phyloP scores from a whole-genome alignment of 1,140 invertebrate species.

The Aphis craccivora region DNA sequence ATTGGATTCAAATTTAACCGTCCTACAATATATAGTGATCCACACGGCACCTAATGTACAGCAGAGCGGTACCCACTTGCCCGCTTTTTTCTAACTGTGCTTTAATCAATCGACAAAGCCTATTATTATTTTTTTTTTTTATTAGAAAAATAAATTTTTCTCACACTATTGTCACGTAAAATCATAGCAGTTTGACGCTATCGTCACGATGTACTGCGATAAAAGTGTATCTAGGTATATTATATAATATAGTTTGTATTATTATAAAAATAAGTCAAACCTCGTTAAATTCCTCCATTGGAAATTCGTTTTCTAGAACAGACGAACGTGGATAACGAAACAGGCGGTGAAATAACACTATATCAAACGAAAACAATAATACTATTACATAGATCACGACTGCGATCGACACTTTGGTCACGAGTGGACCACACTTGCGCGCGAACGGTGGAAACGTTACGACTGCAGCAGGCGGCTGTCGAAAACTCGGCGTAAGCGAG shows the following conservation, averaged over 20 bases:
- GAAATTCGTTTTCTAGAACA: neutral
- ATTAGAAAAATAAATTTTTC: neutral
- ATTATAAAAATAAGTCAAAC: neutral
- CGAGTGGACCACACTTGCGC: neutral
- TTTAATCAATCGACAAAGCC: neutral
- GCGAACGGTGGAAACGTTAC: neutral
- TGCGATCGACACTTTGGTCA: neutral
- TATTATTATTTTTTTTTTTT: neutral
- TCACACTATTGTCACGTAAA: neutral
- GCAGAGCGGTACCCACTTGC: too few species aligned
- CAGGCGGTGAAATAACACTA: too few species aligned
- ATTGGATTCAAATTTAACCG: too few species aligned
- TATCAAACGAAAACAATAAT: too few species aligned
- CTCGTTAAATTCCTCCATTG: neutral
- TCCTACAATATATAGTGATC: too few species aligned
- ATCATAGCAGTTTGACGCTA: neutral
- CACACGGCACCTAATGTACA: too few species aligned
- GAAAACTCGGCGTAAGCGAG: neutral
- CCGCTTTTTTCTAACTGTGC: neutral
- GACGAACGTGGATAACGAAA: neutral
- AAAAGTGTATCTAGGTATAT: neutral
- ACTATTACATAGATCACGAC: neutral
- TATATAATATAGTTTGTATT: neutral
- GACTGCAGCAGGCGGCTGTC: neutral
- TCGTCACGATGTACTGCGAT: neutral